These are phyloP conservation scores for Erythrolamprus reginae DNA, from an alignment of 2,113 vertebrate species.

Conservation along the genomic window DNA sequence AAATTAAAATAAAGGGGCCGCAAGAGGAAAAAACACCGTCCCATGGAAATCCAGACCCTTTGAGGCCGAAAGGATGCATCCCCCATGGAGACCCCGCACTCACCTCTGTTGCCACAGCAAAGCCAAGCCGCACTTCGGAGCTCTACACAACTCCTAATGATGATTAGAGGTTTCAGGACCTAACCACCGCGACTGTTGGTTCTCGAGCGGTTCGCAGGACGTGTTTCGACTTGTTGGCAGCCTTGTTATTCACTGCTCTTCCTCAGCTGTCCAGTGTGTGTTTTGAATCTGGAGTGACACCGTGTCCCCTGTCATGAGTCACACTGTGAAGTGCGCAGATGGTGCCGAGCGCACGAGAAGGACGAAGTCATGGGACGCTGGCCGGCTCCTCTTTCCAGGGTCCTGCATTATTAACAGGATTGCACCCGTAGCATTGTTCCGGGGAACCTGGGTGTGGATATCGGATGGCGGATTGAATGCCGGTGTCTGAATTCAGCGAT, in stretches of 20 bases:
- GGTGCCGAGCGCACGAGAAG: neutral
- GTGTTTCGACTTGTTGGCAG: neutral
- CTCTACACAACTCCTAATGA: neutral
- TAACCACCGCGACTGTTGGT: neutral
- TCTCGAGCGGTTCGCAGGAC: neutral
- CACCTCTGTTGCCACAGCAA: neutral
- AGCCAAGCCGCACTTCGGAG: neutral
- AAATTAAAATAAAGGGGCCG: neutral
- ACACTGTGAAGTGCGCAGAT: neutral
- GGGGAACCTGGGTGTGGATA: neutral
- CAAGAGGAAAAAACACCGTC: rapidly evolving
- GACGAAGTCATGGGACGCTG: neutral
- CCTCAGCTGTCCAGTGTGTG: neutral
- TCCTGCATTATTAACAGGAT: neutral
- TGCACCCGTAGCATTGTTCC: neutral
- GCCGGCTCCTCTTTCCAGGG: neutral
- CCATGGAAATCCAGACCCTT: neutral
- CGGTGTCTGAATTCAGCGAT: neutral
- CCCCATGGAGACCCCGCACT: neutral
- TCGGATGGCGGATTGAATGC: neutral
- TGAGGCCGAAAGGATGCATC: neutral
- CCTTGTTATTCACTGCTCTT: neutral
- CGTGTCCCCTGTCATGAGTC: neutral
- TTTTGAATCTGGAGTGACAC: neutral
- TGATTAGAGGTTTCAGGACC: neutral